Evolutionary conservation across 2,797 vertebrate genomes (phyloP), one percentile per base, ranked within the genome.

Genomic region (Scyliorhinus canicula): DNA sequence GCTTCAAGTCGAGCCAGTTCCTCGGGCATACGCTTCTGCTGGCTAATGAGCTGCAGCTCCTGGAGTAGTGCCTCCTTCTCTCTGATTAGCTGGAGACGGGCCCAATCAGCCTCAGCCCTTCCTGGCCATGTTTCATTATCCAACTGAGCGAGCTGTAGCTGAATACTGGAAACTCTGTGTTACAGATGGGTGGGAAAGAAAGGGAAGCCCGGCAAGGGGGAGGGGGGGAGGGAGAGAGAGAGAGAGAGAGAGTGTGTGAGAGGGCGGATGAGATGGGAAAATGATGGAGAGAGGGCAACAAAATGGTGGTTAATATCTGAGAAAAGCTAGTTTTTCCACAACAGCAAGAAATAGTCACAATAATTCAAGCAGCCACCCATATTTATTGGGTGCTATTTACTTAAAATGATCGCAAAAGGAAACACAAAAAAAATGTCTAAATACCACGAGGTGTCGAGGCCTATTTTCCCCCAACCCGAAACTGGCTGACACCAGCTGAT

Each of bases 11-110:
- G 98, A 95, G 97, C 96, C 69, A 98, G 96, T 0, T 98, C 98
- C 95, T 99, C 98, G 0, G 96, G 97, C 0, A 98, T 96, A 95
- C 98, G 97, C 95, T 98, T 98, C 96, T 99, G 98, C 96, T 98
- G 98, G 95, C 98, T 98, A 96, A 99, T 98, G 95, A 99, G 97
- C 96, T 98, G 98, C 95, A 99, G 77, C 96, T 99, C 99, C 96
- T 99, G 99, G 95, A 99, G 97, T 35, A 99, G 98, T 12, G 98
- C 98, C 96, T 99, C 99, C 96, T 99, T 99, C 97, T 99, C 99
- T 0, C 98, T 98, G 97, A 99, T 97, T 94, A 99, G 98, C 97
- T 99, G 99, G 97, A 99, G 96, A 96, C 98, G 98, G 97, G 99
- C 99, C 44, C 98, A 98, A 97, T 99, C 99, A 0, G 98, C 98